Conservation (phyloP, 2,888 invertebrate genomes). For the Latheticus oryzae region DNA sequence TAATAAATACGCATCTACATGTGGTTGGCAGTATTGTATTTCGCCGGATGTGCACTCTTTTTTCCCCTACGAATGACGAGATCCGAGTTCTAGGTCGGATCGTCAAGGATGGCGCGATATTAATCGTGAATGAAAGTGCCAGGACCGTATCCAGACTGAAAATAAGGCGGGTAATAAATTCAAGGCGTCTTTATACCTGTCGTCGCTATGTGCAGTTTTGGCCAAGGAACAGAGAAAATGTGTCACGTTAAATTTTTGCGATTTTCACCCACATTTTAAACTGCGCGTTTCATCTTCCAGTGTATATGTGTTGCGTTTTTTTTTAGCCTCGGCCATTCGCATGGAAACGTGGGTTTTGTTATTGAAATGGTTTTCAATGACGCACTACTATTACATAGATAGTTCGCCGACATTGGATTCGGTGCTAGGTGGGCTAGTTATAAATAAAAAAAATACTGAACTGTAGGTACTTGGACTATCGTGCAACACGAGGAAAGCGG, state of each 20-base stretch:
- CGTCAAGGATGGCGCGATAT: slow-evolving; percentile 30
- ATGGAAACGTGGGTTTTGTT: slow-evolving; percentile 29
- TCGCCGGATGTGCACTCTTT: slow-evolving; percentile 31
- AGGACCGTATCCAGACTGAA: slow-evolving; percentile 6
- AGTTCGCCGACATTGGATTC: slow-evolving; percentile 19
- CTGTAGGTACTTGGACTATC: no score
- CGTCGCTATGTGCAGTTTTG: slow-evolving; percentile 12
- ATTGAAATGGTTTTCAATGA: slow-evolving; percentile 30
- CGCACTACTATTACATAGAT: slow-evolving; percentile 16
- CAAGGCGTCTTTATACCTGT: slow-evolving; percentile 1
- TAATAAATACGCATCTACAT: slow-evolving; percentile 31
- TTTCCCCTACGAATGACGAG: slow-evolving; percentile 22
- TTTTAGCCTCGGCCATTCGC: slow-evolving; percentile 27
- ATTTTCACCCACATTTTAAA: slow-evolving; percentile 27
- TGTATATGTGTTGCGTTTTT: slow-evolving; percentile 12
- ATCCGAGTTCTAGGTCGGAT: slow-evolving; percentile 34
- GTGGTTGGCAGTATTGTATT: slow-evolving; percentile 39
- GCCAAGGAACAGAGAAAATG: slow-evolving; percentile 28
- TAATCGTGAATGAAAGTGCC: slow-evolving; percentile 19
- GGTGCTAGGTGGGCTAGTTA: slow-evolving; percentile 12
- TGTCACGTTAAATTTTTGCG: slow-evolving; percentile 26
- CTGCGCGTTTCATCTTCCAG: slow-evolving; percentile 11
- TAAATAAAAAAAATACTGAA: slow-evolving; percentile 19
- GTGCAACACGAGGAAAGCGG: no score
- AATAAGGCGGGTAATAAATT: neutral